Base-by-base conservation (phyloP, 2,113 vertebrate genomes). In the Herpetotheres cachinnans region DNA sequence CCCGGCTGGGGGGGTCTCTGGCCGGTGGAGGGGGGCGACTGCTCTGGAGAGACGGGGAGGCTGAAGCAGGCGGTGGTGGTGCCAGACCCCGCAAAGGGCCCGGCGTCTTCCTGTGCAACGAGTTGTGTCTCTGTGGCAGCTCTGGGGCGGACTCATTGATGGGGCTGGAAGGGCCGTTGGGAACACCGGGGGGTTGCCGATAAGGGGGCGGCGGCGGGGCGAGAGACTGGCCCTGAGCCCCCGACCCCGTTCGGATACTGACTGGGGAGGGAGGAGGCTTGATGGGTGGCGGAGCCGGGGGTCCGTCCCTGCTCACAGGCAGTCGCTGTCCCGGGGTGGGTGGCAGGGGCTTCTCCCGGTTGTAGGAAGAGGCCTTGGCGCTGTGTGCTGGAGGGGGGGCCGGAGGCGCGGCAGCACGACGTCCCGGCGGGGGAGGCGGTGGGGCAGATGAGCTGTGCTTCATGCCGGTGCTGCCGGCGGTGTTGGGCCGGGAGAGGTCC, bases 91-190 rank as follows among this genome's bases (percentile, higher is more conserved):
- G 96, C 81, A 97, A 72, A 1, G 97, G 96, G 38, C 97, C 98
- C 0, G 98, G 93, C 0, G 98, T 97, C 94, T 98, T 98, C 96
- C 99, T 99, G 98, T 99, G 99, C 97, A 99, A 98, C 44, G 99
- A 99, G 97, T 99, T 99, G 97, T 99, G 98, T 97, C 99, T 98
- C 98, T 99, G 99, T 5, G 99, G 99, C 81, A 99, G 98, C 98
- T 99, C 98, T 1, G 99, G 99, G 56, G 99, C 99, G 0, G 97
- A 97, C 55, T 99, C 99, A 1, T 93, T 95, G 14, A 98, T 96
- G n/a, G 98, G 98, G 89, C 98, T 98, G 69, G 98, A 98, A 27
- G 99, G 99, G 76, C 99, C 99, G 13, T 99, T 99, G 96, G 99
- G 98, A 86, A 98, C 95, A 16, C 98, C 80, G 0, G 98, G 98